Percentiles rank a stretch among this genome's conserved stretches.
Conservation (phyloP, 92 coral and sea anemone species). For the Pocillopora grandis region DNA sequence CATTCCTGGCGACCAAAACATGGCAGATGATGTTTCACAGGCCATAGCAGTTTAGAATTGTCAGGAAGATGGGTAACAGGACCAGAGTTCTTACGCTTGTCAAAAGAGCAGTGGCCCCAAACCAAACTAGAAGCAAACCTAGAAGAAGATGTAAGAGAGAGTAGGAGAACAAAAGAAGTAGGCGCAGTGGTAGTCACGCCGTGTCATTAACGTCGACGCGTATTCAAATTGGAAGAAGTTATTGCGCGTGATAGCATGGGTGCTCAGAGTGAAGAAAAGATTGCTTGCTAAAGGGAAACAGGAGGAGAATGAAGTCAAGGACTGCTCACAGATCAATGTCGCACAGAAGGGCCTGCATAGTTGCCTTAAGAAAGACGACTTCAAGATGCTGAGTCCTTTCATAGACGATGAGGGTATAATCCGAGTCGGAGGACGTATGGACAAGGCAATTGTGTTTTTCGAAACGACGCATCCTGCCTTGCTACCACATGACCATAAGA, state of each 20-base stretch:
- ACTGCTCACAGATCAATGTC: not conserved
- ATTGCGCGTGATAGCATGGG: constrained; percentile 35
- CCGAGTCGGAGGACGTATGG: constrained; percentile 54
- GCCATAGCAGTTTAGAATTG: constrained; percentile 24
- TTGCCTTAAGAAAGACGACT: not conserved
- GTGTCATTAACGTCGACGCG: constrained; percentile 24
- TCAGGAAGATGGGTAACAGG: constrained; percentile 39
- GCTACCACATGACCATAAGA: constrained; percentile 8
- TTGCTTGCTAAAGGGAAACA: not conserved
- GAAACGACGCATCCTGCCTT: constrained; percentile 23
- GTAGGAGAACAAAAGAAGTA: not conserved
- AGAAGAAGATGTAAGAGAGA: not conserved
- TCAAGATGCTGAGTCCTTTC: constrained; percentile 9
- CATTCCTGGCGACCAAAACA: constrained; percentile 33
- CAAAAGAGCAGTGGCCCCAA: constrained; percentile 41
- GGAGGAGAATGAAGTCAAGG: not conserved
- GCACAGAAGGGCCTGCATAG: not conserved
- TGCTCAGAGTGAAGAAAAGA: not conserved
- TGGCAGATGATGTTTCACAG: constrained; percentile 45
- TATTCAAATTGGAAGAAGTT: constrained; percentile 57
- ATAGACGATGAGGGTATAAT: constrained; percentile 21
- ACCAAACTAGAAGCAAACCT: not conserved
- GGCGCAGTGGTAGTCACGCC: not conserved
- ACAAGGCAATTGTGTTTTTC: constrained; percentile 36
- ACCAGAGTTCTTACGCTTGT: constrained; percentile 30